Conservation (phyloP, 2,888 invertebrate genomes). For the Abrostola tripartita region DNA sequence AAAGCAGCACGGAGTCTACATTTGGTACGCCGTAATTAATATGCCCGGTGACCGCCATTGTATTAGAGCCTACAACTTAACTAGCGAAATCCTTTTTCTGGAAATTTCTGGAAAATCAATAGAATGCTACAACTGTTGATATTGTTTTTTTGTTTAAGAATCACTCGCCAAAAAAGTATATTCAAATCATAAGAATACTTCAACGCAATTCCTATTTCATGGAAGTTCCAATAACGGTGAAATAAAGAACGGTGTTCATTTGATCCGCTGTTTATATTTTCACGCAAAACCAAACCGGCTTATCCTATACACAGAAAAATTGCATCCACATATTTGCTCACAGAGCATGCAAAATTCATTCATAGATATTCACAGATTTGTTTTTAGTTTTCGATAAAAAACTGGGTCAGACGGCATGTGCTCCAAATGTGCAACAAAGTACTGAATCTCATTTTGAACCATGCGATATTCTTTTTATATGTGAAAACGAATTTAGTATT, state of each 20-base stretch:
- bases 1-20: too few relatives aligned
- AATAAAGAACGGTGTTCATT: background rate
- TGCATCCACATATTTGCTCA: conserved; percentile 5
- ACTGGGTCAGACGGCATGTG: background rate
- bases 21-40: too few relatives aligned
- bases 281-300: conserved; percentile 6
- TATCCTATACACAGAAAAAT: conserved; percentile 4
- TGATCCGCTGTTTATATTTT: background rate
- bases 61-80: too few relatives aligned
- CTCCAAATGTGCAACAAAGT: background rate
- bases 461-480: too few relatives aligned
- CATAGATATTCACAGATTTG: conserved; percentile 1
- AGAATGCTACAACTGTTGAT: too few relatives aligned
- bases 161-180: too few relatives aligned
- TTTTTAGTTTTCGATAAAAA: background rate
- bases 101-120: too few relatives aligned
- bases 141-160: too few relatives aligned
- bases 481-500: too few relatives aligned
- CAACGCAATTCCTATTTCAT: background rate
- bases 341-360: background rate
- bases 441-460: background rate
- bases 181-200: too few relatives aligned
- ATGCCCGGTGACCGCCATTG: too few relatives aligned
- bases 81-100: too few relatives aligned
- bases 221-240: background rate